Evolutionary conservation across 2,113 vertebrate genomes (phyloP).

Genomic region (Pseudonaja textilis): DNA sequence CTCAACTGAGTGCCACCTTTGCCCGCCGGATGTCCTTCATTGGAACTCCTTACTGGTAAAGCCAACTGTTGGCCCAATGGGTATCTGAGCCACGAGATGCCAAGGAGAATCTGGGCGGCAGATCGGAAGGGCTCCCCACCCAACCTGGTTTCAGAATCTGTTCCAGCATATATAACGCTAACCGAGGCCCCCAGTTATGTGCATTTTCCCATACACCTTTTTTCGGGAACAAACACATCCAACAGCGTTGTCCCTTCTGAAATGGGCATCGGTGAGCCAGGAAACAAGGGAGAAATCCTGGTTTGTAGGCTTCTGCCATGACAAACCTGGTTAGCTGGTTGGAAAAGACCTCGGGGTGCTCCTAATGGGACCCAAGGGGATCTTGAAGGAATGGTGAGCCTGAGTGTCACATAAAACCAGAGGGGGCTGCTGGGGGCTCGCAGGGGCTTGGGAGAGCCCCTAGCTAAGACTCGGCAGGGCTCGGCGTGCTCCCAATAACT

Average conservation of each 20-base stretch:
- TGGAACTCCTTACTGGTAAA: conserved; percentile 90
- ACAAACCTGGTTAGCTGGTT: not conserved
- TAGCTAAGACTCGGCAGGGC: no score
- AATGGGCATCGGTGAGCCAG: not conserved
- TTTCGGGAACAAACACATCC: not conserved
- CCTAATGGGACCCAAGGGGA: not conserved
- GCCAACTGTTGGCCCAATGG: not conserved
- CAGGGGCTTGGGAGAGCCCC: no score
- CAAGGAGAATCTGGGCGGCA: not conserved
- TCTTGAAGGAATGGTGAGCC: no score
- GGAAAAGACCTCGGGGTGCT: not conserved
- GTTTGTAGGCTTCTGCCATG: not conserved
- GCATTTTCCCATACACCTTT: not conserved
- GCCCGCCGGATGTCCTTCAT: conserved; percentile 90
- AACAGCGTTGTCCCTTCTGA: not conserved
- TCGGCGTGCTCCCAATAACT: no score
- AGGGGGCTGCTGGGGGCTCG: no score
- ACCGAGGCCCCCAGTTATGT: not conserved
- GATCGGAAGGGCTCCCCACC: not conserved
- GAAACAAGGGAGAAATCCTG: not conserved
- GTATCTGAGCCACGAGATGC: not conserved
- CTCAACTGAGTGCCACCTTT: conserved; percentile 88
- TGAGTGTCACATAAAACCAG: not conserved
- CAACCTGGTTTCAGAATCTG: not conserved
- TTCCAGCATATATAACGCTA: not conserved